Conservation (phyloP, 1,140 invertebrate genomes). For the Calliopsis andreniformis region DNA sequence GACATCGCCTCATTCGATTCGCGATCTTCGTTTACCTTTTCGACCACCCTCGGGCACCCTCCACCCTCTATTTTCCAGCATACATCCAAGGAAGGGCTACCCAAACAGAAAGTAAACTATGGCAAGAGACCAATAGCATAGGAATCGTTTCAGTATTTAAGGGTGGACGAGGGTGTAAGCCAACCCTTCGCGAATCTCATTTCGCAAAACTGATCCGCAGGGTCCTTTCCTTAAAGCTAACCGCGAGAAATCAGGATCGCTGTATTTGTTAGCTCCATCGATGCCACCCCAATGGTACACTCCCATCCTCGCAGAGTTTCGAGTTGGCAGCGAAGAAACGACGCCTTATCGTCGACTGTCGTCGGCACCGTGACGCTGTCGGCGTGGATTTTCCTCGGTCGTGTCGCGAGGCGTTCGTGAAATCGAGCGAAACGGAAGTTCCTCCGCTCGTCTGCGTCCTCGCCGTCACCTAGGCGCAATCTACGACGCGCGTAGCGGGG, state of each 20-base stretch:
- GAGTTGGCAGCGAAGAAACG: conserved; percentile 8
- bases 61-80: conserved; percentile 29
- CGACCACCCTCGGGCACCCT: not conserved
- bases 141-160: too few species aligned
- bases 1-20: conserved; percentile 31
- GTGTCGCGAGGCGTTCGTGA: not conserved
- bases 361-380: not conserved
- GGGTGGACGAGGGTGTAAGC: too few species aligned
- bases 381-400: conserved; percentile 16
- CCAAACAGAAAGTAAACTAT: conserved; percentile 73
- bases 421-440: conserved; percentile 24
- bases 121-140: conserved; percentile 56
- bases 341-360: conserved; percentile 16
- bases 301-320: not conserved
- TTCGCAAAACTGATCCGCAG: too few species aligned
- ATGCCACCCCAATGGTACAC: not conserved
- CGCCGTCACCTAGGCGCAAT: conserved; percentile 27
- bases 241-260: too few species aligned
- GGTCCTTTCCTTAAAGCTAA: too few species aligned
- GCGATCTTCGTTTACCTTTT: conserved; percentile 48
- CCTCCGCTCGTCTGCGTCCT: not conserved
- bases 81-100: not conserved
- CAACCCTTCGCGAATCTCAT: too few species aligned
- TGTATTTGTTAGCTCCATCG: too few species aligned
- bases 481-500: not conserved